phyloP scores from a whole-genome alignment of 2,797 vertebrate genomes.

The Anguilla pacifica region DNA sequence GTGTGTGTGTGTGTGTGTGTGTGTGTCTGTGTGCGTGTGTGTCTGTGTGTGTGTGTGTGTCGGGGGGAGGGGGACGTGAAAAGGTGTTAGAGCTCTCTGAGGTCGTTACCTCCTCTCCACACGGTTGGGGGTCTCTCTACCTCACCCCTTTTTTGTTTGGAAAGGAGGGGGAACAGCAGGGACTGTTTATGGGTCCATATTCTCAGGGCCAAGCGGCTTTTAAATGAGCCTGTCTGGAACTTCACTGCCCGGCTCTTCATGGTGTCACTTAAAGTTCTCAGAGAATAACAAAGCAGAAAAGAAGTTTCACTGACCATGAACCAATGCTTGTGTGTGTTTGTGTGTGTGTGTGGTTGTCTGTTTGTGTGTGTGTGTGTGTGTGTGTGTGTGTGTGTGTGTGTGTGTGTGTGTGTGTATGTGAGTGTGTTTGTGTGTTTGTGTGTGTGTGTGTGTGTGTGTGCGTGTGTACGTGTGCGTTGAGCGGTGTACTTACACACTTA shows the following conservation, averaged over 20 bases:
- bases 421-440: neutral
- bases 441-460: conserved; percentile 34
- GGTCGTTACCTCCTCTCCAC: conserved; percentile 25
- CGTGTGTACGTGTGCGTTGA: conserved; percentile 7
- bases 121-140: conserved; percentile 47
- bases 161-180: conserved; percentile 44
- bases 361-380: conserved; percentile 28
- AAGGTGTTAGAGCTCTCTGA: conserved; percentile 57
- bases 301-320: conserved; percentile 35
- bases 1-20: conserved; percentile 13
- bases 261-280: conserved; percentile 44
- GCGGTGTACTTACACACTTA: conserved; percentile 15
- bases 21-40: conserved; percentile 25
- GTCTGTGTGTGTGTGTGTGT: conserved; percentile 30
- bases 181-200: conserved; percentile 56
- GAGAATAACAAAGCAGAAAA: conserved; percentile 49
- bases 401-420: conserved; percentile 35
- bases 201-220: conserved; percentile 61
- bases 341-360: conserved; percentile 35
- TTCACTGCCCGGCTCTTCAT: conserved; percentile 47
- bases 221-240: conserved; percentile 64
- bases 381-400: conserved; percentile 30
- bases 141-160: conserved; percentile 61
- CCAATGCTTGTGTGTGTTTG: conserved; percentile 35
- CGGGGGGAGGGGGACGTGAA: conserved; percentile 25